Conservation (phyloP, 2,797 vertebrate genomes). For the Otolemur crassicaudatus region DNA sequence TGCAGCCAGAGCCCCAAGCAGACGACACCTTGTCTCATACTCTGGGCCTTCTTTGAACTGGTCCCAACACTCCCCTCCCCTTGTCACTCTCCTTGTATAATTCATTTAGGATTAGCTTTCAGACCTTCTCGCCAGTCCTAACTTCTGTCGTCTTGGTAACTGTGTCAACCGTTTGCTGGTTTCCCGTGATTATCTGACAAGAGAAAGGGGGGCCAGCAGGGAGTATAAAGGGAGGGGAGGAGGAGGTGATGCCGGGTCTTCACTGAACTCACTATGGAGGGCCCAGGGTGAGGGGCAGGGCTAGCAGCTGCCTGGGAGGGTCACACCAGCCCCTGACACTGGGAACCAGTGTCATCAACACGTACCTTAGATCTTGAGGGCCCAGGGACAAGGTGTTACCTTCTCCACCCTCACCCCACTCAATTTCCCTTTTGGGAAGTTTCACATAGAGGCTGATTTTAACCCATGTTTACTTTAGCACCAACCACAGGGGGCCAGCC, state of each 20-base stretch:
- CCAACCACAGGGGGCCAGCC: background rate
- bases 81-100: slow-evolving; percentile 87
- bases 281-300: background rate
- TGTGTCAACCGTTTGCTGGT: slow-evolving; percentile 96
- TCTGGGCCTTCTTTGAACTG: slow-evolving; percentile 35
- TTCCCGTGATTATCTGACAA: slow-evolving; percentile 95
- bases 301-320: background rate
- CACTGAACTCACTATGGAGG: slow-evolving; percentile 5
- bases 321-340: background rate
- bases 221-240: slow-evolving; percentile 70
- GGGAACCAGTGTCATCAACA: background rate
- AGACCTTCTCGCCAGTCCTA: slow-evolving; percentile 91
- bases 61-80: slow-evolving; percentile 14
- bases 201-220: slow-evolving; percentile 87
- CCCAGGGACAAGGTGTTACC: background rate
- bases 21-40: background rate
- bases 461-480: background rate
- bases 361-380: background rate
- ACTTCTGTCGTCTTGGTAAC: slow-evolving; percentile 95
- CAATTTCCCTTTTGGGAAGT: slow-evolving; percentile 11
- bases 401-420: background rate
- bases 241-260: background rate
- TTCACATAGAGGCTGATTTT: background rate
- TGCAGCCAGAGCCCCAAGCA: slow-evolving; percentile 30
- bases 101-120: slow-evolving; percentile 92